These are phyloP conservation scores for Nyctereutes procyonoides DNA, from an alignment of 2,113 vertebrate species.

Conservation along the genomic window DNA sequence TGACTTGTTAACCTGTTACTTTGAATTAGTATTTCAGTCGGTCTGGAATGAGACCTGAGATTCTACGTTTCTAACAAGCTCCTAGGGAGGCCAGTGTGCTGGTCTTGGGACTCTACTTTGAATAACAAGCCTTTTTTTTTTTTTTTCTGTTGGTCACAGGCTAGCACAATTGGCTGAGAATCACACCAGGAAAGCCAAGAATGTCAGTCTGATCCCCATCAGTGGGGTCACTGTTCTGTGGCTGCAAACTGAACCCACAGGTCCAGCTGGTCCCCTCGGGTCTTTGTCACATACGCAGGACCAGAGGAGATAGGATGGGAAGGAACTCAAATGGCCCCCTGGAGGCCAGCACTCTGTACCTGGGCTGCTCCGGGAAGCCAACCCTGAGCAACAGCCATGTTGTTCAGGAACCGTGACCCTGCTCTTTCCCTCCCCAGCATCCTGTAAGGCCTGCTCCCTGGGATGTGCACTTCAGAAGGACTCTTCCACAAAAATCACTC, in stretches of 20 bases:
- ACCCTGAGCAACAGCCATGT: background rate
- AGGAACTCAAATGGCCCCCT: background rate
- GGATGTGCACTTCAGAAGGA: background rate
- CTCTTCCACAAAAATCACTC: background rate
- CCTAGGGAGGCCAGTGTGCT: background rate
- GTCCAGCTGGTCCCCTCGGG: background rate
- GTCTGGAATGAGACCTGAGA: background rate
- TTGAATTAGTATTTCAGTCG: background rate
- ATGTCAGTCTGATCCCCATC: background rate
- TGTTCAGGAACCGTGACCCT: background rate
- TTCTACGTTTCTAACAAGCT: background rate
- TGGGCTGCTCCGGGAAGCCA: rapidly evolving
- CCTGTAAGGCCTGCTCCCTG: background rate
- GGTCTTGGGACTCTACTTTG: background rate
- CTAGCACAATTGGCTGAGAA: background rate
- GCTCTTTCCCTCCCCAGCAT: rapidly evolving
- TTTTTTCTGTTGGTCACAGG: background rate
- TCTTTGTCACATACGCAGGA: background rate
- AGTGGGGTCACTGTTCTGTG: background rate
- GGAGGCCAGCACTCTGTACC: no score
- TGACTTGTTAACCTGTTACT: background rate
- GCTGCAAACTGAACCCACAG: background rate
- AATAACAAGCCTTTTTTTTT: background rate
- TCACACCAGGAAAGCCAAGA: background rate
- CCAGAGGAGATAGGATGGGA: no score